Base-by-base conservation (phyloP, 2,113 vertebrate genomes). In the Ivindomyrus marchei region DNA sequence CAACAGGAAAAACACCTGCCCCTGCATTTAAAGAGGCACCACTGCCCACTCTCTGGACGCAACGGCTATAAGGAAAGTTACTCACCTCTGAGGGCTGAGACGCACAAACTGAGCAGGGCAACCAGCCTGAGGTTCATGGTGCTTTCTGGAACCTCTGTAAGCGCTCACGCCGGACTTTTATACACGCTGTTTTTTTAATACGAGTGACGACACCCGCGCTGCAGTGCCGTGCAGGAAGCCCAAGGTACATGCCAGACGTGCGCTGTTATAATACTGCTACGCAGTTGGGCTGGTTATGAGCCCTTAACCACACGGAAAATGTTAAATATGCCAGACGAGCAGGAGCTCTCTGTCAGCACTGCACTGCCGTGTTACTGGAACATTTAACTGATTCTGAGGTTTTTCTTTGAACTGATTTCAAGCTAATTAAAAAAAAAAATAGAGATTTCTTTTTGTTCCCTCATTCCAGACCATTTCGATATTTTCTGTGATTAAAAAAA, bases 301-400 rank as follows among this genome's bases (percentile, higher is more conserved):
- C 19, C 15, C 45, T 70, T 21, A 70, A 88, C 88, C 58, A 49
- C 88, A 88, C 53, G 88, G 88, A 88, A 88, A 70, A 88, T 88
- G 39, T 31, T 27, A 70, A n/a, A 74, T 45, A 58, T 27, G 58
- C 62, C 13, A 27, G 45, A 74, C 39, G 13, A 88, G 27, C 24
- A 19, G 39, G 74, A n/a, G 42, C 21, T 13, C 45, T 49, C 84
- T 27, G 84, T 50, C 13, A 49, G 84, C 24, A 86, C 85, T 19
- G 85, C 36, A 46, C 45, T 24, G 42, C 31, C 15, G 3, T 56
- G 19, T 53, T 27, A 87, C 85, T 87, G 85, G 85, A 87, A 87
- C 49, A 53, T 87, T 53, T 87, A 87, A 87, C 49, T 53, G 31
- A 87, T 87, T 87, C 50, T 87, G 85, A 53, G 85, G 85, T 87